Base-by-base conservation (phyloP, 1,140 invertebrate species). In the Micrasema longulum region DNA sequence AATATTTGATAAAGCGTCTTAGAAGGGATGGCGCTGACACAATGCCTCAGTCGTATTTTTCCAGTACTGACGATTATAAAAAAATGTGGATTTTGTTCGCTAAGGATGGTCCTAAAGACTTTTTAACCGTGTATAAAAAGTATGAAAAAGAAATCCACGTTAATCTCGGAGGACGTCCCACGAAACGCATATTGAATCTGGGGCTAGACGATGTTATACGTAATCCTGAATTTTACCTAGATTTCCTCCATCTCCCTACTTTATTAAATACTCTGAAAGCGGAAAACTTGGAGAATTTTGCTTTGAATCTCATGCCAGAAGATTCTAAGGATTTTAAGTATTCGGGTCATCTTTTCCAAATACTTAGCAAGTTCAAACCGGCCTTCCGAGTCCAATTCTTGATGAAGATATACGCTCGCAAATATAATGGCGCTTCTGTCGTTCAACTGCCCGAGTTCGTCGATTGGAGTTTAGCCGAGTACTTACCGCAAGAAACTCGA, bases 341-440 rank as follows among this genome's bases (percentile, higher is more conserved):
- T 14, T n/a, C n/a, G n/a, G 53, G 48, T 43, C 2, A 22, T 7
- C 11, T 71, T n/a, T 23, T 18, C 1, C 0, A 48, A 3, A 45
- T 71, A 6, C 18, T 74, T 4, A 63, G 43, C n/a, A 5, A 6
- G 6, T 60, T 60, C n/a, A 70, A 71, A 45, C 73, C 63, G 16
- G 16, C 35, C 7, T 72, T 48, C 43, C 23, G 23, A 57, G 1
- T 48, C 9, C 11, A 43, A 2, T 75, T 69, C 43, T 26, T 75
- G 2, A 69, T 69, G 18, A 72, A 69, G n/a, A 48, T 75, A n/a
- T 75, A 75, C 52, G 48, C 60, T 12, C 36, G 35, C 16, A 53
- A 38, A 5, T 75, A 69, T 23, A 43, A 69, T 6, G 64, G 57
- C 31, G 55, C 68, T 22, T 68, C 26, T 10, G 12, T 69, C 20